Evolutionary conservation across 2,113 vertebrate species (phyloP).

Genomic region (Scomber colias): DNA sequence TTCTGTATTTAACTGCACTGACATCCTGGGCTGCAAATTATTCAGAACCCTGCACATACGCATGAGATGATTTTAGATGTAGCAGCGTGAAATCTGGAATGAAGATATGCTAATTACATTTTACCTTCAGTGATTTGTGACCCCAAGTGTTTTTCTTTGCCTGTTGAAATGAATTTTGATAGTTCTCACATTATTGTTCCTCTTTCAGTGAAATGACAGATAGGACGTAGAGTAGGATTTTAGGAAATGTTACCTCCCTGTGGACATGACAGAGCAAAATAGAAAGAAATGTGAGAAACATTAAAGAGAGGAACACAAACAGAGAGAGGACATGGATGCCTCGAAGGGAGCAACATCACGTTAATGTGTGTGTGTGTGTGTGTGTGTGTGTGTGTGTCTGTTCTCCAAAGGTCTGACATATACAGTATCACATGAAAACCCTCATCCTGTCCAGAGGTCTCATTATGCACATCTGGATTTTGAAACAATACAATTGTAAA

Average conservation of each 20-base stretch:
- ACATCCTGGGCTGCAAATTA: conserved; percentile 13
- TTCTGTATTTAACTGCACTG: conserved; percentile 4
- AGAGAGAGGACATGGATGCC: conserved; percentile 53
- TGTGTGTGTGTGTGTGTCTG: background rate
- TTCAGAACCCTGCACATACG: background rate
- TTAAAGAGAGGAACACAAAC: conserved; percentile 17
- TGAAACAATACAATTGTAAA: background rate
- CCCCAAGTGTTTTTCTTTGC: background rate
- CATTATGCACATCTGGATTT: background rate
- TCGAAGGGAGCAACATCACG: conserved; percentile 38
- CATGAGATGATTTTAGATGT: background rate
- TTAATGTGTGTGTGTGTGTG: conserved; percentile 12
- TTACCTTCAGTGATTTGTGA: conserved; percentile 14
- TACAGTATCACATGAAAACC: conserved; percentile 25
- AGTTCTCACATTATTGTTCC: conserved; percentile 6
- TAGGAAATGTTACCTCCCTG: conserved; percentile 9
- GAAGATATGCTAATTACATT: conserved; percentile 17
- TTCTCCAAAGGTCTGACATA: conserved; percentile 40
- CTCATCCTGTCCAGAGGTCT: conserved; percentile 36
- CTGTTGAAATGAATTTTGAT: conserved; percentile 13
- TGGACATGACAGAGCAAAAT: conserved; percentile 15
- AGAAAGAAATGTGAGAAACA: conserved; percentile 13
- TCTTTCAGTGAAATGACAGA: conserved; percentile 8
- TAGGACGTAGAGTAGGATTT: background rate
- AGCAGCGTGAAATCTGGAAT: conserved; percentile 13